A percentile compares a stretch with the other conserved stretches of the same genome.
phyloP scores from a whole-genome alignment of 2,797 vertebrate species.

The Hemibagrus guttatus region DNA sequence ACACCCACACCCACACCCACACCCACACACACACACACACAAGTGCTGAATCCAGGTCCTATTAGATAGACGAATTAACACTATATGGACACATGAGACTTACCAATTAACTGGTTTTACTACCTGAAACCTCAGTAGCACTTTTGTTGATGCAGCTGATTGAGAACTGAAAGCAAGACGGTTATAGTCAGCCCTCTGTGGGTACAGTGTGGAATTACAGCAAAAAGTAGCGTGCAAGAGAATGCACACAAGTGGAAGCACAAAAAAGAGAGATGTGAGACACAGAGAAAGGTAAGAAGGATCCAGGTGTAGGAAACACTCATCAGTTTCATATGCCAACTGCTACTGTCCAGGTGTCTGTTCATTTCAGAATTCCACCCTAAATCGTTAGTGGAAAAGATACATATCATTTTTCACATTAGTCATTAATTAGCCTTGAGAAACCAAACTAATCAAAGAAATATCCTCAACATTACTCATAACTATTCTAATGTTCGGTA shows the following conservation, averaged over 20 bases:
- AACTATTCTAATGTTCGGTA: too few species aligned
- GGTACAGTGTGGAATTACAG: conserved; percentile 6
- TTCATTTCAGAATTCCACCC: neutral
- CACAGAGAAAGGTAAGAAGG: neutral
- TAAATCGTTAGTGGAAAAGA: neutral
- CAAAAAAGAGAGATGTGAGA: neutral
- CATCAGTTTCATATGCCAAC: neutral
- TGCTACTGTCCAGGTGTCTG: neutral
- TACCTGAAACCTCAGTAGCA: neutral
- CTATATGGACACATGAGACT: too few species aligned
- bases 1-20: neutral
- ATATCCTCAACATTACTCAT: too few species aligned
- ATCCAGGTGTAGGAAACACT: neutral
- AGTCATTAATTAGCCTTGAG: neutral
- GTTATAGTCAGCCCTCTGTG: conserved; percentile 15
- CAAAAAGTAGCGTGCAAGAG: neutral
- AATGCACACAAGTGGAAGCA: neutral
- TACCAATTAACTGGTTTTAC: neutral
- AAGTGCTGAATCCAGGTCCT: neutral
- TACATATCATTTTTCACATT: neutral
- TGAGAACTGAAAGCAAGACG: neutral
- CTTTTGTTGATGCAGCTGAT: neutral
- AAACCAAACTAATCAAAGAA: neutral
- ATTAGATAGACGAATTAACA: neutral
- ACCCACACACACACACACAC: too few species aligned